phyloP scores from a whole-genome alignment of 2,888 invertebrate species.

The Drosophila suboccidentalis region DNA sequence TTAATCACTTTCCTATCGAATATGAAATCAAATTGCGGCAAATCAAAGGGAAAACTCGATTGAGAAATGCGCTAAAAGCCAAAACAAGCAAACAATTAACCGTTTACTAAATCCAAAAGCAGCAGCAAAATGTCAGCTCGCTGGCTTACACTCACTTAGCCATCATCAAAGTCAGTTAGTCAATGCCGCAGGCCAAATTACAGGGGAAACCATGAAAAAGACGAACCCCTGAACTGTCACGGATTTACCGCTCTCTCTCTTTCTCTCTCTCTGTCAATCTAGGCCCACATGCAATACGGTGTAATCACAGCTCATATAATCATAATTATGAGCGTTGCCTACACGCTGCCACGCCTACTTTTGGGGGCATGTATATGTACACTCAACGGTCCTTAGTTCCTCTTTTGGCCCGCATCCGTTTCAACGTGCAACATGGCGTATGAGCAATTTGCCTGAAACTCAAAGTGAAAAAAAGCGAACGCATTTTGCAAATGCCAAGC shows the following conservation, averaged over 20 bases:
- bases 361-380: neutral
- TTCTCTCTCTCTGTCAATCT: too few species aligned
- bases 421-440: constrained; percentile 60
- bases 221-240: too few species aligned
- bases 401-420: constrained; percentile 44
- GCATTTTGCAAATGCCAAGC: constrained; percentile 66
- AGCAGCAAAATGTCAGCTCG: constrained; percentile 8
- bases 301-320: constrained; percentile 72
- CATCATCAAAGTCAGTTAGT: constrained; percentile 62
- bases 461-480: constrained; percentile 70
- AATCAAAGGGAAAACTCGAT: constrained; percentile 23
- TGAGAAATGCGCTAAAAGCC: constrained; percentile 19
- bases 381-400: constrained; percentile 20
- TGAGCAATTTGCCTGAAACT: constrained; percentile 69
- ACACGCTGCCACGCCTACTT: constrained; percentile 9
- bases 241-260: too few species aligned
- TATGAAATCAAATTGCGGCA: constrained; percentile 4
- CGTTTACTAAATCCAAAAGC: constrained; percentile 14
- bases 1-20: neutral
- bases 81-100: constrained; percentile 38
- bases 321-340: constrained; percentile 62
- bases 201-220: constrained; percentile 25
- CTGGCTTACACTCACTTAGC: constrained; percentile 16
- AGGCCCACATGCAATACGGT: constrained; percentile 24
- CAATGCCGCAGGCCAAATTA: constrained; percentile 60